Evolutionary conservation across 2,113 vertebrate genomes (phyloP).

Genomic region (Mastomys coucha): DNA sequence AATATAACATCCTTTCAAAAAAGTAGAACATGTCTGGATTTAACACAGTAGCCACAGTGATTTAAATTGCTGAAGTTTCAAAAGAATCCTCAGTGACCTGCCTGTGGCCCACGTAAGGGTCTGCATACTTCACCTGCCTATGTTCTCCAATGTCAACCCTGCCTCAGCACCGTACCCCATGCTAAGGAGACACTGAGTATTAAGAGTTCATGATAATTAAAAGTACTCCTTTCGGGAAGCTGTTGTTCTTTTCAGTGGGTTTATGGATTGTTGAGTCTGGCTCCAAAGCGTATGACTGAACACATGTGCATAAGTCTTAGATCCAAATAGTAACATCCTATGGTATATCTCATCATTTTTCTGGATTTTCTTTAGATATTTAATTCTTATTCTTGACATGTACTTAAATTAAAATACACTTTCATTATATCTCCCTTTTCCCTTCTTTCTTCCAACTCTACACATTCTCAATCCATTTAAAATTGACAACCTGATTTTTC

Average conservation of each 20-base stretch:
- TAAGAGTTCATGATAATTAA: neutral
- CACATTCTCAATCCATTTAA: neutral
- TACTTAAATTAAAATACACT: neutral
- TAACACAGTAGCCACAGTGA: neutral
- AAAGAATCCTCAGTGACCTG: neutral
- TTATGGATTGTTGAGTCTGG: neutral
- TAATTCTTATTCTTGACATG: neutral
- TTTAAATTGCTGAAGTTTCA: neutral
- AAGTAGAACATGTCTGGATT: neutral
- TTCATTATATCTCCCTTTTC: neutral
- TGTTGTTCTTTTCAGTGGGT: neutral
- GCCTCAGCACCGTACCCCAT: accelerated
- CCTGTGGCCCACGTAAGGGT: neutral
- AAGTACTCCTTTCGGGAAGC: neutral
- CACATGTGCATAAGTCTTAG: neutral
- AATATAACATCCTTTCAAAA: neutral
- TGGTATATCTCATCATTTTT: neutral
- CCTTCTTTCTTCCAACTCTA: neutral
- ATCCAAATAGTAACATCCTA: neutral
- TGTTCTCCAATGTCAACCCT: neutral
- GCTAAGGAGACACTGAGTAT: neutral
- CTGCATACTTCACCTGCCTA: neutral
- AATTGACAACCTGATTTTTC: neutral
- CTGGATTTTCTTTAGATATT: neutral
- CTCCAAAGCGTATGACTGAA: neutral